phyloP scores from a whole-genome alignment of 2,113 vertebrate genomes.

The Pseudorhombus dupliciocellatus region DNA sequence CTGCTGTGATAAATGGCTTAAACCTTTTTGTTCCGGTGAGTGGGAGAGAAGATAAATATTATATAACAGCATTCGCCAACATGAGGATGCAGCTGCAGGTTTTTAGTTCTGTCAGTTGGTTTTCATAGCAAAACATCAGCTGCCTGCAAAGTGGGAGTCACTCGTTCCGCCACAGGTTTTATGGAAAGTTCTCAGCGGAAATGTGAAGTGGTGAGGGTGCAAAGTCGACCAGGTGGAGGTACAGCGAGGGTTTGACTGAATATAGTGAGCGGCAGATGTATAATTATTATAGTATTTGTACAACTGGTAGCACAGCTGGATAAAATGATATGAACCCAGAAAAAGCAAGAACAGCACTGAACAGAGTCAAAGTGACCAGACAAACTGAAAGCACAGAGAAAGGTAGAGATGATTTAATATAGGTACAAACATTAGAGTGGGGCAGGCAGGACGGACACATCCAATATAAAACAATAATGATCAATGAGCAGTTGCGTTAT shows the following conservation, averaged over 20 bases:
- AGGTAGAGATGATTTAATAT: not conserved
- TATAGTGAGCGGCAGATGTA: not conserved
- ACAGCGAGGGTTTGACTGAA: not conserved
- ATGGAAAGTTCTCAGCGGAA: not conserved
- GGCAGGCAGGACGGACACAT: no score
- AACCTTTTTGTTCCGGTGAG: conserved; percentile 29
- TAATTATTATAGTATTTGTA: no score
- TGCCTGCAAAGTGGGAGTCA: not conserved
- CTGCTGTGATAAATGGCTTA: conserved; percentile 27
- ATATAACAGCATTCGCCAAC: not conserved
- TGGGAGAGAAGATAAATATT: conserved; percentile 37
- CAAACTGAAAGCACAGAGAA: not conserved
- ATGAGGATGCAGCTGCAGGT: conserved; percentile 7
- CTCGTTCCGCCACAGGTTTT: not conserved
- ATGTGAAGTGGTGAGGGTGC: not conserved
- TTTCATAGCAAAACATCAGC: not conserved
- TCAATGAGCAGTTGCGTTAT: no score
- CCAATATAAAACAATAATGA: no score
- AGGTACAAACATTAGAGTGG: no score
- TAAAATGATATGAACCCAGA: not conserved
- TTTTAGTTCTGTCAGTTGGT: not conserved
- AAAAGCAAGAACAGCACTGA: not conserved
- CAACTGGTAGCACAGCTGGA: not conserved
- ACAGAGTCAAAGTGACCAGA: not conserved
- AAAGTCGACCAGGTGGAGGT: not conserved